Percentiles rank a stretch among this genome's conserved stretches.
phyloP scores from a whole-genome alignment of 2,113 vertebrate species.

The Gallinago media region DNA sequence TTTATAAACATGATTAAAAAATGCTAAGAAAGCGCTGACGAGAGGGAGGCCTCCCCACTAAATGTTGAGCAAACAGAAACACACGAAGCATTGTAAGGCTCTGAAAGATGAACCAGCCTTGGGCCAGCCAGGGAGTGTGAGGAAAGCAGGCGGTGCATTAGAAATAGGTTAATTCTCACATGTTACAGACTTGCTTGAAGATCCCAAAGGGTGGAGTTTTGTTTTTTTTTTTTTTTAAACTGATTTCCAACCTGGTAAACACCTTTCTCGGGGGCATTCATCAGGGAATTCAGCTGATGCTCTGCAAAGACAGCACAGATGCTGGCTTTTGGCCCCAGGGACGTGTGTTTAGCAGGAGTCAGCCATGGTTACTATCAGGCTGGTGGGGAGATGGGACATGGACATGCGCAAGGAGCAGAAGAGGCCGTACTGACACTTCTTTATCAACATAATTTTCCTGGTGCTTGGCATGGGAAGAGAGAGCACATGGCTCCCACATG shows the following conservation, averaged over 20 bases:
- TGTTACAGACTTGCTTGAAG: not conserved
- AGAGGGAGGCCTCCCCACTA: slow-evolving; percentile 24
- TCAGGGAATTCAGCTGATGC: not conserved
- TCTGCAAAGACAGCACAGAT: not conserved
- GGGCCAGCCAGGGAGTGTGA: not conserved
- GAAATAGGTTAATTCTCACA: slow-evolving; percentile 25
- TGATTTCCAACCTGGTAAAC: not conserved
- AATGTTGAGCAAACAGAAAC: slow-evolving; percentile 63
- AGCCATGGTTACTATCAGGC: slow-evolving; percentile 15
- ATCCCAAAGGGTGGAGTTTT: not conserved
- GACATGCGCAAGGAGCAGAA: not conserved
- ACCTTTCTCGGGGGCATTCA: not conserved
- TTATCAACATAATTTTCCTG: not conserved
- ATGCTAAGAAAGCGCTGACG: slow-evolving; percentile 42
- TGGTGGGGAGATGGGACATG: not conserved
- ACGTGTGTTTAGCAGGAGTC: not conserved
- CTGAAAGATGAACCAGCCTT: slow-evolving; percentile 56
- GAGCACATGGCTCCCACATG: not conserved
- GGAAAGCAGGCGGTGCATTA: slow-evolving; percentile 27
- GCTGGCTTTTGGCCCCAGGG: not conserved
- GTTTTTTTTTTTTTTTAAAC: not conserved
- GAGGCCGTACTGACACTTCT: not conserved
- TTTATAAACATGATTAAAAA: slow-evolving; percentile 64
- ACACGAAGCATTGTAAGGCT: slow-evolving; percentile 49
- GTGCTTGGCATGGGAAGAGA: not conserved